Evolutionary conservation across 2,888 invertebrate species (phyloP).

Genomic region (Carcina quercana): DNA sequence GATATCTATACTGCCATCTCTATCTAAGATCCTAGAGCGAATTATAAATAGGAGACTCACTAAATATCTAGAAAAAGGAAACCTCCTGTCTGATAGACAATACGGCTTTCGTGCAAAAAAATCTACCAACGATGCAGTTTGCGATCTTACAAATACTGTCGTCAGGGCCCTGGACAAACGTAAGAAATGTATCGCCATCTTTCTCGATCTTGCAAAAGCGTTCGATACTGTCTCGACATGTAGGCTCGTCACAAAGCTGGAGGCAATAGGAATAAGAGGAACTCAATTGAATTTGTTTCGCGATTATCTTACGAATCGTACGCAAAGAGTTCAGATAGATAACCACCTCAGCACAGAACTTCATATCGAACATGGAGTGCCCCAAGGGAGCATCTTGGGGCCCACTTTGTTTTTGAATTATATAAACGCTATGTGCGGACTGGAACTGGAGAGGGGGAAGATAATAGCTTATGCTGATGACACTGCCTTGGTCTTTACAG

Average conservation of each 20-base stretch:
- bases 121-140: slow-evolving; percentile 1
- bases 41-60: neutral
- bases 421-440: neutral
- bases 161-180: neutral
- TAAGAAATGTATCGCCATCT: neutral
- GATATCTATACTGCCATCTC: neutral
- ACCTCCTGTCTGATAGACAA: neutral
- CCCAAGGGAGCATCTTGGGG: slow-evolving; percentile 1
- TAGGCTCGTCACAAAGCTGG: neutral
- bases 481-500: neutral
- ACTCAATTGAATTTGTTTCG: neutral
- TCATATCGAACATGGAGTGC: neutral
- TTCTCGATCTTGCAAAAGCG: slow-evolving; percentile 1
- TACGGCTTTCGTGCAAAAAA: neutral
- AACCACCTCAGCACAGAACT: neutral
- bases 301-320: neutral
- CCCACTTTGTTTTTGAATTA: slow-evolving; percentile 1
- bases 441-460: neutral
- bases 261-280: neutral
- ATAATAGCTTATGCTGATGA: slow-evolving; percentile 2
- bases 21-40: neutral
- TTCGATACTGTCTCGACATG: slow-evolving; percentile 9
- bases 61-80: neutral
- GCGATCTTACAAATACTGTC: neutral
- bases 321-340: neutral